Base-by-base conservation (phyloP, 2,113 vertebrate genomes). In the Platycercus adscitus region DNA sequence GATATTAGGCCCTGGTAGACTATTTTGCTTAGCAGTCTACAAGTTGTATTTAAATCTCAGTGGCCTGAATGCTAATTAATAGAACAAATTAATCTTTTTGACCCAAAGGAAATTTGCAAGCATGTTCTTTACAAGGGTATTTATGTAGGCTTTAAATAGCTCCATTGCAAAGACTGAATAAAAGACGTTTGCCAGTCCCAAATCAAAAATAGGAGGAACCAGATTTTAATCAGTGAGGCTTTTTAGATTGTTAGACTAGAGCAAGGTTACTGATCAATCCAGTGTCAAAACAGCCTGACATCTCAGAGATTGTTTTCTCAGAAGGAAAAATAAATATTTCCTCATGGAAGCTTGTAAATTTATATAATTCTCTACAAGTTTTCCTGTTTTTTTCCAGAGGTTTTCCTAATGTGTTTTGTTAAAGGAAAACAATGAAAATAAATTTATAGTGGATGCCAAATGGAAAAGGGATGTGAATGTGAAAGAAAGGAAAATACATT, bases 81-180 rank as follows among this genome's bases (percentile, higher is more conserved):
- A 53, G 64, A 96, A 93, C 72, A 96, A 91, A 95, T 96, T 97
- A 97, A 95, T 96, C 47, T 95, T 93, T 94, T 96, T 97, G 90
- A 97, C 96, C 95, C 90, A 95, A 81, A 96, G 95, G 95, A 97
- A 97, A 97, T 96, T 87, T 94, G 83, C 77, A 92, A 86, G 43
- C 56, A n/a, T 96, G 94, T 96, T 96, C 82, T 93, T 97, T 96
- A 91, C 92, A 95, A 89, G 82, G 37, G 55, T 96, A 88, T 97
- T 95, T 96, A 90, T 88, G 76, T 92, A 95, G 92, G 49, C 24
- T 91, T 96, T 88, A 65, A 92, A 28, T 43, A 41, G 29, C 46
- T 97, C n/a, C 65, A 10, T 79, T 88, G 55, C 52, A 94, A 80
- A 88, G 50, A 47, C 29, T 89, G 77, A 88, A 11, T 79, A 50